Conservation (phyloP, 2,113 vertebrate genomes). For the Acanthochromis polyacanthus region DNA sequence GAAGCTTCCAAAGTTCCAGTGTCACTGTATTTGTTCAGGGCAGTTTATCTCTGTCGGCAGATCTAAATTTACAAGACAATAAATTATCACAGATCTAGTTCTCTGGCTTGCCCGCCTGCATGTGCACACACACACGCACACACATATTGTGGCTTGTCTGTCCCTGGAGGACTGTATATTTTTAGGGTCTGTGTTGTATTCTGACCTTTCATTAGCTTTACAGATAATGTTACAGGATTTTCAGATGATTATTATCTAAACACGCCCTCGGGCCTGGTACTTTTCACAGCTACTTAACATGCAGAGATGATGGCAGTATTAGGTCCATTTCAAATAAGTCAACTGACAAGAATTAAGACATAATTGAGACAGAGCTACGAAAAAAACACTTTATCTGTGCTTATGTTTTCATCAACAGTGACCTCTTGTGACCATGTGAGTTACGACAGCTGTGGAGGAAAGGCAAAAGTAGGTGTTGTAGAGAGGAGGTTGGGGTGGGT, state of each 20-base stretch:
- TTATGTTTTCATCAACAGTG: background rate
- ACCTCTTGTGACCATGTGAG: background rate
- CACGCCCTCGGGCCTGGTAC: slow-evolving; percentile 6
- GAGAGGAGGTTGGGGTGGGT: background rate
- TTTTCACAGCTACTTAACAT: slow-evolving; percentile 5
- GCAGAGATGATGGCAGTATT: background rate
- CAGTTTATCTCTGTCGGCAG: slow-evolving; percentile 68
- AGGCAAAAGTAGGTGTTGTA: background rate
- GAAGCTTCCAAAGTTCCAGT: slow-evolving; percentile 59
- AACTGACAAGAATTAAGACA: background rate
- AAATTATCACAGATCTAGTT: slow-evolving; percentile 75
- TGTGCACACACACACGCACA: slow-evolving; percentile 18
- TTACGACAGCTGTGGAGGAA: background rate
- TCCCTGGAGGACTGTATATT: slow-evolving; percentile 67
- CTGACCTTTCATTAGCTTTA: slow-evolving; percentile 75
- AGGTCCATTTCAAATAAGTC: background rate
- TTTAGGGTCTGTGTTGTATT: slow-evolving; percentile 75
- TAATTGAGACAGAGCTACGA: background rate
- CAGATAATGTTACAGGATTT: slow-evolving; percentile 65
- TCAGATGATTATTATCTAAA: slow-evolving; percentile 65
- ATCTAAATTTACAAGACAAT: slow-evolving; percentile 84
- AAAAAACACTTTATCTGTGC: background rate
- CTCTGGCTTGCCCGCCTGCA: slow-evolving; percentile 43
- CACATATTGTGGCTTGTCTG: slow-evolving; percentile 35
- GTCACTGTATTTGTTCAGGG: slow-evolving; percentile 67